Evolutionary conservation across 2,797 vertebrate species (phyloP).

Genomic region (Pangasius sanitwongsei): DNA sequence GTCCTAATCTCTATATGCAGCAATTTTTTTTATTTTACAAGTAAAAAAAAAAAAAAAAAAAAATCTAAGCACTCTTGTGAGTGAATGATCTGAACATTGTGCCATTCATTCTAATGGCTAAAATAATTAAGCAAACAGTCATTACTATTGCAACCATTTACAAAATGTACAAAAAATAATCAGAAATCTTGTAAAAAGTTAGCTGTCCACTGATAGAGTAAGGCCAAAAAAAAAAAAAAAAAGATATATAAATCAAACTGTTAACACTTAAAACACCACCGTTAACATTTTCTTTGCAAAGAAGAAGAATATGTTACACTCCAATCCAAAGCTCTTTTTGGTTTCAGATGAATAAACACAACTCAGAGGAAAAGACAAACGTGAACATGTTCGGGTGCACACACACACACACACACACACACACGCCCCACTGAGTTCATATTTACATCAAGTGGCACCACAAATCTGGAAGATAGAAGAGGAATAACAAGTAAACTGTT

Average conservation of each 20-base stretch:
- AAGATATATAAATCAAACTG: constrained; percentile 64
- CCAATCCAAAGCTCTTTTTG: constrained; percentile 56
- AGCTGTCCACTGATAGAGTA: constrained; percentile 70
- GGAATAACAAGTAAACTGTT: constrained; percentile 9
- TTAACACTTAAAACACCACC: constrained; percentile 76
- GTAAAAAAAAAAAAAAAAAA: constrained; percentile 9
- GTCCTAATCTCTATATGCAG: constrained; percentile 24
- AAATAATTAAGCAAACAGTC: constrained; percentile 61
- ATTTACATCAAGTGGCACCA: constrained; percentile 17
- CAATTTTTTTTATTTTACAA: not conserved
- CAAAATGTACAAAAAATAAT: constrained; percentile 79
- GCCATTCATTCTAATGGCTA: constrained; percentile 42
- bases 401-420: not conserved
- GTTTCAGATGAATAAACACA: constrained; percentile 49
- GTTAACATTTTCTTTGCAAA: constrained; percentile 59
- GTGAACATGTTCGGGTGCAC: not conserved
- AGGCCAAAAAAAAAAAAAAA: constrained; percentile 58
- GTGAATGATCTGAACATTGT: constrained; percentile 1
- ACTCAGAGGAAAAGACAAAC: not conserved
- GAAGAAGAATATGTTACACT: constrained; percentile 54
- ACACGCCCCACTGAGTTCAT: not conserved
- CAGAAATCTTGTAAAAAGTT: constrained; percentile 74
- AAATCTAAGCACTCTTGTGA: not conserved
- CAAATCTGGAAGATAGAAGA: not conserved
- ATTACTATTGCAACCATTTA: constrained; percentile 75